Evolutionary conservation across 2,797 vertebrate genomes (phyloP), one percentile per base, ranked within the genome.

Genomic region (Gymnocypris eckloni): DNA sequence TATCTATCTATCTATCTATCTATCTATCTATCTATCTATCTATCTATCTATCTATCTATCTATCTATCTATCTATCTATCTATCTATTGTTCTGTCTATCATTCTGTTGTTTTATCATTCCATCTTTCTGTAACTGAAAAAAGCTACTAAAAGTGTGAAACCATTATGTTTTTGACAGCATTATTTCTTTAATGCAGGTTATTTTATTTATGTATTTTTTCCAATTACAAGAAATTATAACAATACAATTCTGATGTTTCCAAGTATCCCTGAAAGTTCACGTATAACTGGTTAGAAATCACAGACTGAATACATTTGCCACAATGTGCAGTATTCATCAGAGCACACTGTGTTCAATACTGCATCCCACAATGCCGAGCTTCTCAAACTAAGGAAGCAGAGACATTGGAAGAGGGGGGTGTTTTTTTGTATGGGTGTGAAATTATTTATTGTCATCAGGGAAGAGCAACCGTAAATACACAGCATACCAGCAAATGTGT

Each of bases 371-470:
- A 43, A 61, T 61, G 13, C 22, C 0, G 1, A 59, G 37, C 13
- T 79, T 41, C 76, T 43, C 12, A 43, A 41, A 25, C 37, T 25
- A 39, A 39, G 13, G 11, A 39, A 56, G 75, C 28, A 8, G 75
- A 61, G 37, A 56, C 56, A 13, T 78, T 78, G 6, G 33, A 77
- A 77, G 28, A 56, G 11, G 64, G 50, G 6, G 12, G 20, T 61
- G 54, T 43, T 43, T 61, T 79, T 59, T 78, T 79, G 43, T 25
- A 61, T 79, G 37, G 22, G 33, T 79, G 22, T 79, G 12, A 79
- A 79, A 79, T 79, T 61, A 79, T 79, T 79, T 79, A 25, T 79
- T 61, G 76, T 43, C 54, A 79, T 77, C 20, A n/a, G 33, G 52
- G 33, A n/a, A 56, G 7, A 77, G 52, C 11, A 0, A 56, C 39